A percentile compares a stretch with the other conserved stretches of the same genome.
Evolutionary conservation across 2,113 vertebrate species (phyloP).

Genomic region (Gallinago paraguaiae): DNA sequence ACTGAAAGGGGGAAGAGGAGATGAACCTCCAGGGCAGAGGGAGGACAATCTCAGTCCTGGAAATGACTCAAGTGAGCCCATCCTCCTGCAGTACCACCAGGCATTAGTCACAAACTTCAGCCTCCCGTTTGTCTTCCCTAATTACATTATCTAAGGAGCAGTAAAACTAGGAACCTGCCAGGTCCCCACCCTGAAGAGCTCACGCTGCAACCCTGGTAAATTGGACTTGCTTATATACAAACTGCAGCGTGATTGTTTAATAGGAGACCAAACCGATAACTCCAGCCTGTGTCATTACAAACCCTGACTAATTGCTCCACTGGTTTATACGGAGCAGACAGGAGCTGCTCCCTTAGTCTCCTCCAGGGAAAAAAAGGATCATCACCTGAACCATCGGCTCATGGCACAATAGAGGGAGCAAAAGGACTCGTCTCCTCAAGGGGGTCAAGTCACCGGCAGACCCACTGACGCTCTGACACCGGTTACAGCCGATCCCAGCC

Average conservation of each 20-base stretch:
- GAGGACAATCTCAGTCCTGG: background rate
- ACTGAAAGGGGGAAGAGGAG: background rate
- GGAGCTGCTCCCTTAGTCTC: background rate
- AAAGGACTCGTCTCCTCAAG: background rate
- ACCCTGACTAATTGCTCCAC: background rate
- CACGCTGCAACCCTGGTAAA: background rate
- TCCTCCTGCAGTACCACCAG: background rate
- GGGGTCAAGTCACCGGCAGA: background rate
- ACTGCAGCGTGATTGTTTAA: background rate
- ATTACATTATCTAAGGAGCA: background rate
- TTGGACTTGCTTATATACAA: background rate
- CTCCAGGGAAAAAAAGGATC: background rate
- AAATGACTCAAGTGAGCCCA: background rate
- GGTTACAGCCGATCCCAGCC: background rate
- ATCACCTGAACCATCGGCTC: background rate
- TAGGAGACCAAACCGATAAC: background rate
- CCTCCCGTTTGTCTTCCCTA: background rate
- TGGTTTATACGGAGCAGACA: background rate
- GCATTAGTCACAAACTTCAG: background rate
- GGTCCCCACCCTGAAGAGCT: background rate
- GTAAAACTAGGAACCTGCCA: background rate
- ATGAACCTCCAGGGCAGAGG: background rate
- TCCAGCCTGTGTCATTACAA: background rate
- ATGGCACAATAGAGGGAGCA: background rate
- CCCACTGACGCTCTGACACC: accelerated